Conservation (phyloP, 2,888 invertebrate genomes). For the Cremastinae sp. region DNA sequence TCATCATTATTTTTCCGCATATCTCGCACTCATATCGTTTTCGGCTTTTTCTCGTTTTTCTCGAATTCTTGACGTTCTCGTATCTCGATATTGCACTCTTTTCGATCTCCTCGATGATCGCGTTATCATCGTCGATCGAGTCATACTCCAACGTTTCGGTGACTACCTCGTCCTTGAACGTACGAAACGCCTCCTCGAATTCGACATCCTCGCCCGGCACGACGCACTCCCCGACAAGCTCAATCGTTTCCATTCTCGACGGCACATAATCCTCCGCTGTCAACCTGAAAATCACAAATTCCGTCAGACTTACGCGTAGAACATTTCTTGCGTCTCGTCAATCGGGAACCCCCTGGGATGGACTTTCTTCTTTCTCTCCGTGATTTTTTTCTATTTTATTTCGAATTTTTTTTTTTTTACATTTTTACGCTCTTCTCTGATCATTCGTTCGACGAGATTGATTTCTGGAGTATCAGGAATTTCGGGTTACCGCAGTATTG, state of each 20-base stretch:
- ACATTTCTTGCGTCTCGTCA: background rate
- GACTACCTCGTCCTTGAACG: constrained; percentile 45
- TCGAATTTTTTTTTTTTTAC: constrained; percentile 19
- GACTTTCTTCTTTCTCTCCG: constrained; percentile 20
- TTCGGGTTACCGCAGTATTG: background rate
- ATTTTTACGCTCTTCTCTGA: background rate
- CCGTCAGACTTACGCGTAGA: constrained; percentile 51
- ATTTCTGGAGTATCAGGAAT: background rate
- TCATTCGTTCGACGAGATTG: background rate
- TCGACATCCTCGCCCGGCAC: constrained; percentile 25
- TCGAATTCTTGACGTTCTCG: constrained; percentile 36
- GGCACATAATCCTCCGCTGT: constrained; percentile 36
- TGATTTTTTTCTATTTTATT: constrained; percentile 16
- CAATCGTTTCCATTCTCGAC: constrained; percentile 29
- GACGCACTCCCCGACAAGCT: constrained; percentile 47
- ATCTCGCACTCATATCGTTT: constrained; percentile 68
- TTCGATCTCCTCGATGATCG: constrained; percentile 60
- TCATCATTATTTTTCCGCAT: constrained; percentile 67
- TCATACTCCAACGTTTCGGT: constrained; percentile 44
- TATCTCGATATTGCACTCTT: no score
- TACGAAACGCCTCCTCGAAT: constrained; percentile 23
- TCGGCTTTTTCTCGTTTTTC: constrained; percentile 36
- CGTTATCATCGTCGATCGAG: constrained; percentile 59
- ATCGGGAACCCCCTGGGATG: constrained; percentile 43
- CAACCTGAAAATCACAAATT: constrained; percentile 66